Evolutionary conservation across 2,888 invertebrate species (phyloP), one percentile per base, ranked within the genome.

Genomic region (Lasioglossum malachurum): DNA sequence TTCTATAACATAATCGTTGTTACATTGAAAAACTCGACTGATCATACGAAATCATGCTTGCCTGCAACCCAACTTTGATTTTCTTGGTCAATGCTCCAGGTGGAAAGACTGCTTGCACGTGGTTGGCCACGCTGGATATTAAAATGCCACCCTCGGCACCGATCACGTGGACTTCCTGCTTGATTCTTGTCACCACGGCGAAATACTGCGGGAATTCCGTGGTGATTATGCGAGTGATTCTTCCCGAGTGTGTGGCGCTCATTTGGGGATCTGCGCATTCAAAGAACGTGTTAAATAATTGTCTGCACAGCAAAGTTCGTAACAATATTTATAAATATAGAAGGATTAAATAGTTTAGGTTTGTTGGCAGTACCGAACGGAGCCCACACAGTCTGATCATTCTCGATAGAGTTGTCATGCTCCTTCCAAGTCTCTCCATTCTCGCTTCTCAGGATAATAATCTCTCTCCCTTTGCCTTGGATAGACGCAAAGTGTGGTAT

Each of bases 341-440:
- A 73, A 38, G 60, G 41, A 1, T 44, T 46, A 67, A 71, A 46
- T 44, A 23, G 27, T 57, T 14, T 31, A 31, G 14, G 0, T 64
- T 64, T 12, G 16, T 57, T 57, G 64, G 16, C 31, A 67, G 97
- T 97, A 83, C 98, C 98, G 93, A 98, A 97, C 85, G 98, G 95
- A 60, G 97, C 97, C 93, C 96, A 96, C 2, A 95, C 82, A 92
- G 96, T 96, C 44, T 96, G 96, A 76, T 97, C 96, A 90, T 96
- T 96, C 84, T 96, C 96, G 77, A 95, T 96, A 87, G 96, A 96
- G 87, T 96, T 95, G 89, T 97, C 97, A 95, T 99, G 99, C 94
- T 99, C 99, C 89, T 98, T 98, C 99, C 99, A 99, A 49, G 98
- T 98, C 95, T 99, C 99, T 31, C 99, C 99, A 93, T 99, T 99